Evolutionary conservation across 2,797 vertebrate genomes (phyloP), one percentile per base, ranked within the genome.

Genomic region (Pseudochirops cupreus): DNA sequence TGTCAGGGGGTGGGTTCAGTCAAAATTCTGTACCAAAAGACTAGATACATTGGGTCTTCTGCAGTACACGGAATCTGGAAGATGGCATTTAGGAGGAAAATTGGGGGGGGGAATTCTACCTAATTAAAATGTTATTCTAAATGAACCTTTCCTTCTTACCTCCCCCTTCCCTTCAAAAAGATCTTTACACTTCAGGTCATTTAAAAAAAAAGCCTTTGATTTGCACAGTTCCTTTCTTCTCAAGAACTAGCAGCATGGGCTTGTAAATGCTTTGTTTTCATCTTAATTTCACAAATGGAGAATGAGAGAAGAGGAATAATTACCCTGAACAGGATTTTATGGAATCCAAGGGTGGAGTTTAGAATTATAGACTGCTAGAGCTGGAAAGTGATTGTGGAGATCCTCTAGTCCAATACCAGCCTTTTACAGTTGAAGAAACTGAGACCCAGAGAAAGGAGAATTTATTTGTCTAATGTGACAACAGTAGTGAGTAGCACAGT

Each of bases 361-460:
- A 87, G 74, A 87, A 87, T 82, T 26, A 46, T 82, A 82, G 39
- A 82, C 21, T 50, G 39, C 21, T 46, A 26, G 74, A 87, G 74
- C 7, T 50, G 39, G 21, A 87, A 87, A 87, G 39, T 24, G 21
- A 87, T 87, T 10, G 74, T 28, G 50, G 39, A 46, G 39, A 24
- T 50, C 9, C 12, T 50, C 18, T 87, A 46, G 39, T 26, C 39
- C 74, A 50, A 10, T 24, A 87, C 39, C 39, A 87, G 26, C 74
- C 26, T 87, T 50, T 46, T 26, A 87, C 39, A 87, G 3, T 1
- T 50, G 89, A 96, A 95, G 91, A 97, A 96, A 96, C 33, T 50
- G 82, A 95, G 91, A 91, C 57, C 57, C 26, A 0, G 28, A 87
- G 31, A 87, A 58, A 95, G 31, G 5, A 91, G 87, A 89, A 87